Evolutionary conservation across 2,113 vertebrate genomes (phyloP).

Genomic region (Gavialis gangeticus): DNA sequence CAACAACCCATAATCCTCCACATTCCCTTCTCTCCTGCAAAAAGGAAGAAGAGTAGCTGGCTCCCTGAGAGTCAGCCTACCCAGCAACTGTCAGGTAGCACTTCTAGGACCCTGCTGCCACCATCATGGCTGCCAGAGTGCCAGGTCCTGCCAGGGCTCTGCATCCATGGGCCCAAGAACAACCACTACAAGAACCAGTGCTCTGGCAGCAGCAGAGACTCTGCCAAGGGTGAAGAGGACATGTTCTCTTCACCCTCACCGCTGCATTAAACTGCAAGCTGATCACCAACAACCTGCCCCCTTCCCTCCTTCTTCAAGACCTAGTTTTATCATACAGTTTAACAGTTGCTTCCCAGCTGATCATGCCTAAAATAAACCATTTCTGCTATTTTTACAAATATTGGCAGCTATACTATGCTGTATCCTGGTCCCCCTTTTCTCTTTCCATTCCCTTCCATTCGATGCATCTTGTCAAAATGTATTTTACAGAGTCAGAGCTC

Average conservation of each 20-base stretch:
- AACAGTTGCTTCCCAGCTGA: not conserved
- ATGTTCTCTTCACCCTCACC: no score
- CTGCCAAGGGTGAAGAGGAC: no score
- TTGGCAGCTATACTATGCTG: not conserved
- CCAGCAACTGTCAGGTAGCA: no score
- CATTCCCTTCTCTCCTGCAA: not conserved
- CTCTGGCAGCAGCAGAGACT: no score
- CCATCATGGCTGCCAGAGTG: no score
- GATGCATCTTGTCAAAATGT: not conserved
- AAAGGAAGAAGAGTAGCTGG: not conserved
- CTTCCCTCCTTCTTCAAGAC: not conserved
- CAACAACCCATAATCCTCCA: no score
- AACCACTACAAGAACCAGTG: no score
- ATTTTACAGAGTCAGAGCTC: not conserved
- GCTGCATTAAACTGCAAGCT: not conserved
- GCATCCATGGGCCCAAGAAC: no score
- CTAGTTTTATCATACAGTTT: not conserved
- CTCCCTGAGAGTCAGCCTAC: not conserved
- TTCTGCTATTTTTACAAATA: not conserved
- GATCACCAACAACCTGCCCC: no score
- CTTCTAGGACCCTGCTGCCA: no score
- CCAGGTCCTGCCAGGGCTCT: no score
- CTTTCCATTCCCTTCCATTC: not conserved
- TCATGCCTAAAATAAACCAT: not conserved
- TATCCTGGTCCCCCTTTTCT: not conserved